Conservation (phyloP, 2,888 invertebrate species). For the Lepidocyrtoides sp. region DNA sequence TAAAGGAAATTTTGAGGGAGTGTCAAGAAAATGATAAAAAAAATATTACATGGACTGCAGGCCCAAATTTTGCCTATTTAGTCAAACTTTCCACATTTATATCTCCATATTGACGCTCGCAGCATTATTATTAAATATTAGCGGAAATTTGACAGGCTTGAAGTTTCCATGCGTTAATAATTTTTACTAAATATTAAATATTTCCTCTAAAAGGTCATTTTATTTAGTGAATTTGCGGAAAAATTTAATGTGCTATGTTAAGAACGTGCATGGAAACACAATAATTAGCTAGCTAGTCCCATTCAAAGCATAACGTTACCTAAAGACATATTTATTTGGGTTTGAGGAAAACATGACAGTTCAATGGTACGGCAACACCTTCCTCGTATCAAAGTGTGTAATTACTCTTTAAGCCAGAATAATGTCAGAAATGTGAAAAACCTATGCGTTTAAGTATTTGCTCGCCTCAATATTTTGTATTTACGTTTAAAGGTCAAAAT, state of each 20-base stretch:
- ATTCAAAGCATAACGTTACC: not conserved
- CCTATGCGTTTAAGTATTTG: too few relatives aligned
- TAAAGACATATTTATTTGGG: constrained; percentile 15
- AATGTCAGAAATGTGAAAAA: not conserved
- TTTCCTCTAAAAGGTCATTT: not conserved
- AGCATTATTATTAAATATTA: not conserved
- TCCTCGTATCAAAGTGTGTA: not conserved
- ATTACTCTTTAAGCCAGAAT: too few relatives aligned
- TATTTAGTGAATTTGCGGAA: not conserved
- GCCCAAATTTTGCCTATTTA: too few relatives aligned
- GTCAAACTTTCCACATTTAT: not conserved
- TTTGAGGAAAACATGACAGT: constrained; percentile 9
- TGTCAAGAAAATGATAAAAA: not conserved
- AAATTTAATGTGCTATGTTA: not conserved
- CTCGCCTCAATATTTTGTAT: not conserved
- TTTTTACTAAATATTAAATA: constrained; percentile 11
- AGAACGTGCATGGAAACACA: constrained; percentile 19
- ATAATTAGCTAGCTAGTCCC: constrained; percentile 23
- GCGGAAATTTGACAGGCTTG: not conserved
- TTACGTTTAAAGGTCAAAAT: constrained; percentile 6
- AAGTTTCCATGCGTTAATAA: not conserved
- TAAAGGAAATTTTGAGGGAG: constrained; percentile 28
- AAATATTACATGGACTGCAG: not conserved
- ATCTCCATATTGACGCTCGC: too few relatives aligned
- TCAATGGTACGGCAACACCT: constrained; percentile 10